A percentile compares a stretch with the other conserved stretches of the same genome.
Evolutionary conservation across 2,888 invertebrate species (phyloP).

Genomic region (Helobdella robusta): DNA sequence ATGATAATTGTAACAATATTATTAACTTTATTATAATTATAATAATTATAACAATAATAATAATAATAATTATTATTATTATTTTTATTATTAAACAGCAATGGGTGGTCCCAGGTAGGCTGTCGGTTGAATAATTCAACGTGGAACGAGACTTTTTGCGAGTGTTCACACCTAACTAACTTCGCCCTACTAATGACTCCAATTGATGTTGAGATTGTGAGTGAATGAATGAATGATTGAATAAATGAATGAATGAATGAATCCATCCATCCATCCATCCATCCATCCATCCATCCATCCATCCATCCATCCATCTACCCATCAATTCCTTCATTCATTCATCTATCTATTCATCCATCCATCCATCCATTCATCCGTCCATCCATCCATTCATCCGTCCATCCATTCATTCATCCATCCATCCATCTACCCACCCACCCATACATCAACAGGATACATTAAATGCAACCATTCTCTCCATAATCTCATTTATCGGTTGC

Average conservation of each 20-base stretch:
- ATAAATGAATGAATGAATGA: too few relatives aligned
- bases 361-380: too few relatives aligned
- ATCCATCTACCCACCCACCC: too few relatives aligned
- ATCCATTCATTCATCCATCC: too few relatives aligned
- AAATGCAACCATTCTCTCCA: slow-evolving; percentile 29
- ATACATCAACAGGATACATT: slow-evolving; percentile 1
- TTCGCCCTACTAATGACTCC: slow-evolving; percentile 35
- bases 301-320: too few relatives aligned
- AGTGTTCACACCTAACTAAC: slow-evolving; percentile 35
- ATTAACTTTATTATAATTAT: background rate
- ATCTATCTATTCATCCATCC: too few relatives aligned
- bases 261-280: too few relatives aligned
- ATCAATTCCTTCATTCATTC: too few relatives aligned
- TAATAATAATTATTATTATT: background rate
- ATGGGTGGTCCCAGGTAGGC: slow-evolving; percentile 32
- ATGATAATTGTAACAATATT: background rate
- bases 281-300: too few relatives aligned
- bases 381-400: too few relatives aligned
- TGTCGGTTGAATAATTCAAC: slow-evolving; percentile 21
- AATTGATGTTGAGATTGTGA: too few relatives aligned
- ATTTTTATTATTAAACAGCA: slow-evolving; percentile 13
- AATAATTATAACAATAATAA: background rate
- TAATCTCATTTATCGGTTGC: slow-evolving; percentile 36
- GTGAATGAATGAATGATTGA: too few relatives aligned
- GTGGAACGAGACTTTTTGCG: slow-evolving; percentile 27